Evolutionary conservation across 2,797 vertebrate species (phyloP), one percentile per base, ranked within the genome.

Genomic region (Euthynnus affinis): DNA sequence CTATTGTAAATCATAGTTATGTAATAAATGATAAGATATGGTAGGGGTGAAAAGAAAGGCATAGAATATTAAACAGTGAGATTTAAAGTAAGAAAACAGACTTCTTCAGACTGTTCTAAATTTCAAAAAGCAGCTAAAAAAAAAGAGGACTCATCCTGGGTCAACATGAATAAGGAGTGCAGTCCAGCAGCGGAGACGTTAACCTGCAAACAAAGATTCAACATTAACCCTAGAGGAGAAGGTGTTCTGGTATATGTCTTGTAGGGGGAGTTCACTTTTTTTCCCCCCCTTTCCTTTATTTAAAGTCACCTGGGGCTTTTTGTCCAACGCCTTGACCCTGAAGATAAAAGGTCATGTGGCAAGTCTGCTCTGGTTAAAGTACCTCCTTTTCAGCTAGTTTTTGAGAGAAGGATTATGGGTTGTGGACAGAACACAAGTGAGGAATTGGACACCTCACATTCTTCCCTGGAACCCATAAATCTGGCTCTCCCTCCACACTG

Each of bases 381-480:
- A 15, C 62, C 52, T 82, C 63, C 40, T 63, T 74, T 79, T 71
- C 60, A 71, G 34, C 53, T 57, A 18, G 51, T 4, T n/a, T 53
- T 44, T 40, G 15, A 69, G 58, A 58, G 73, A 32, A 56, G 56
- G 71, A 86, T 89, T 88, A 78, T 58, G 56, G 76, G 73, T 74
- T 88, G 74, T 89, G 79, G 80, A 78, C 74, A 81, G 85, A 90
- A 75, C 40, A 84, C 57, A 85, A 87, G 86, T 89, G 90, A 91
- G 88, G 90, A 94, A 94, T 85, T 92, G 80, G 85, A 89, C 91
- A 92, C 89, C 74, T 85, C 77, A 53, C 89, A 90, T 93, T 93
- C 91, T 87, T 93, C 69, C 76, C 68, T 72, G 68, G 78, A 87
- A 81, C 78, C 66, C 83, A 91, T 93, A 87, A 92, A 92, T 94